Evolutionary conservation across 2,888 invertebrate genomes (phyloP).

Genomic region (Allygus modestus): DNA sequence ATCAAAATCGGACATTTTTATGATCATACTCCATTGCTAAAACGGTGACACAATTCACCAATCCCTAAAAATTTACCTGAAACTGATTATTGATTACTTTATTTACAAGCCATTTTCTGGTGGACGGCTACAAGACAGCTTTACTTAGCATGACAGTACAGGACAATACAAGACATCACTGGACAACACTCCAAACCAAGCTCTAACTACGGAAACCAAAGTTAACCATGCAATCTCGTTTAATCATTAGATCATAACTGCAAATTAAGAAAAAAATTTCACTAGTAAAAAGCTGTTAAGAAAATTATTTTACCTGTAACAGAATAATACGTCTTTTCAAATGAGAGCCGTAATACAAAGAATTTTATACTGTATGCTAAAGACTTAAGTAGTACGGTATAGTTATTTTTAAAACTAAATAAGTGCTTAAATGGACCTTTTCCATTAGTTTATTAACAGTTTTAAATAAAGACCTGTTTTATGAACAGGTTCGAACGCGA

Average conservation of each 20-base stretch:
- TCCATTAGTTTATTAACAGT: conserved; percentile 19
- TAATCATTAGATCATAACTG: conserved; percentile 31
- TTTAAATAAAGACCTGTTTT: no score
- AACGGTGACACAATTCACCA: no score
- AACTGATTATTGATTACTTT: not conserved
- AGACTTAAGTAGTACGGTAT: not conserved
- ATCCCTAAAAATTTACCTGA: not conserved
- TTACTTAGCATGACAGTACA: conserved; percentile 61
- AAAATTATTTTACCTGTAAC: not conserved
- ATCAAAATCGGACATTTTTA: no score
- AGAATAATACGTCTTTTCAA: not conserved
- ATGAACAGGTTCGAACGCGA: no score
- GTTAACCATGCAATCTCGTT: conserved; percentile 39
- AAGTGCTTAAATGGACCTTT: not conserved
- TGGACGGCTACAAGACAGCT: conserved; percentile 49
- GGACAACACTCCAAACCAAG: conserved; percentile 54
- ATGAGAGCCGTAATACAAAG: not conserved
- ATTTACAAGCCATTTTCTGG: conserved; percentile 1
- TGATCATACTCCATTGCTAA: no score
- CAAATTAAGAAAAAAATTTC: conserved; percentile 30
- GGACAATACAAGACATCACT: conserved; percentile 57
- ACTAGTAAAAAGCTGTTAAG: not conserved
- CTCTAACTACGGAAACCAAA: conserved; percentile 56
- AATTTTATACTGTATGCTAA: not conserved
- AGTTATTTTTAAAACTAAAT: not conserved